Evolutionary conservation across 2,797 vertebrate genomes (phyloP).

Genomic region (Clarias pachynema): DNA sequence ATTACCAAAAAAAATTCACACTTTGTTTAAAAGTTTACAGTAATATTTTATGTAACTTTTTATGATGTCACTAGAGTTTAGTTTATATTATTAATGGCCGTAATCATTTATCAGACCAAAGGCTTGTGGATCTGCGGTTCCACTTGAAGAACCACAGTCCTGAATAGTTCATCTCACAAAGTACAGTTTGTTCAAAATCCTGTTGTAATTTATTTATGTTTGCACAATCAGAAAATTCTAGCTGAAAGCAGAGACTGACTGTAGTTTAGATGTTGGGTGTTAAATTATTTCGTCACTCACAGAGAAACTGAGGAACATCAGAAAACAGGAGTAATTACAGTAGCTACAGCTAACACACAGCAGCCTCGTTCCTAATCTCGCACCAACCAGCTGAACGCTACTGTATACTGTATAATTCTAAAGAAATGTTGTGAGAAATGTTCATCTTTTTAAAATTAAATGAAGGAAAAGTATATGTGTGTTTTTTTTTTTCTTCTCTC

Average conservation of each 20-base stretch:
- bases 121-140: background rate
- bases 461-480: background rate
- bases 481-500: background rate
- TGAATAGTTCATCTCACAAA: background rate
- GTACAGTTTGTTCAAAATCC: background rate
- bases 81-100: background rate
- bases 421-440: background rate
- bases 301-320: background rate
- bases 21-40: background rate
- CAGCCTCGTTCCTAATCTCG: background rate
- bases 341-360: background rate
- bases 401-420: no score
- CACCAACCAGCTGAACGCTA: background rate
- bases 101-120: background rate
- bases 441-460: background rate
- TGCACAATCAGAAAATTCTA: background rate
- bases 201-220: background rate
- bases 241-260: background rate
- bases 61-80: background rate
- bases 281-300: background rate
- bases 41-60: background rate
- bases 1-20: background rate
- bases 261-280: background rate
- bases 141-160: background rate
- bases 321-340: background rate